Percentiles rank a stretch among this genome's conserved stretches.
phyloP scores from a whole-genome alignment of 2,888 invertebrate genomes.

The Prionchulus punctatus region DNA sequence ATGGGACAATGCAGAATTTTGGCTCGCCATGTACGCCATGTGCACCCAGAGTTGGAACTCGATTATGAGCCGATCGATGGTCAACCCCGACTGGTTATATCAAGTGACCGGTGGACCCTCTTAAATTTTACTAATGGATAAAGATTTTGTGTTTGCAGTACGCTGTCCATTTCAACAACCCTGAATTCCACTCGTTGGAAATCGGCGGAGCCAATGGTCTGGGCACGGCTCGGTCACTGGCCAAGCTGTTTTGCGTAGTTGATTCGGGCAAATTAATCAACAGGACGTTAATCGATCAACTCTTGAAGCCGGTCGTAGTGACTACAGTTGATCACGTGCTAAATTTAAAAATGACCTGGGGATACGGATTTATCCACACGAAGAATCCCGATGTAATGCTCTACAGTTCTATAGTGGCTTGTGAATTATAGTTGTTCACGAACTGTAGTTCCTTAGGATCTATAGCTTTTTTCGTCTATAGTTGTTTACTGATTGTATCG shows the following conservation, averaged over 20 bases:
- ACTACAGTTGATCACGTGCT: not conserved
- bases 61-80: not conserved
- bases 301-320: not conserved
- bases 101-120: too few species aligned
- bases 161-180: not conserved
- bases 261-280: not conserved
- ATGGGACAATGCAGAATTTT: too few species aligned
- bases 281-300: not conserved
- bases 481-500: too few species aligned
- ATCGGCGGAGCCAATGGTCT: not conserved
- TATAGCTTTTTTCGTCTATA: too few species aligned
- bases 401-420: not conserved
- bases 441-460: too few species aligned
- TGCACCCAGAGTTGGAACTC: not conserved
- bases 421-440: too few species aligned
- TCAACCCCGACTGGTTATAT: constrained; percentile 1
- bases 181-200: not conserved
- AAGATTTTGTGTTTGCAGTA: too few species aligned
- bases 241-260: not conserved
- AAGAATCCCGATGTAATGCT: not conserved
- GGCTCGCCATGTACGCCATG: not conserved
- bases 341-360: not conserved
- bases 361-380: not conserved
- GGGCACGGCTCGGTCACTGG: not conserved
- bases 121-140: too few species aligned